Evolutionary conservation across 2,113 vertebrate genomes (phyloP), one percentile per base, ranked within the genome.

Genomic region (Synodontis membranacea): DNA sequence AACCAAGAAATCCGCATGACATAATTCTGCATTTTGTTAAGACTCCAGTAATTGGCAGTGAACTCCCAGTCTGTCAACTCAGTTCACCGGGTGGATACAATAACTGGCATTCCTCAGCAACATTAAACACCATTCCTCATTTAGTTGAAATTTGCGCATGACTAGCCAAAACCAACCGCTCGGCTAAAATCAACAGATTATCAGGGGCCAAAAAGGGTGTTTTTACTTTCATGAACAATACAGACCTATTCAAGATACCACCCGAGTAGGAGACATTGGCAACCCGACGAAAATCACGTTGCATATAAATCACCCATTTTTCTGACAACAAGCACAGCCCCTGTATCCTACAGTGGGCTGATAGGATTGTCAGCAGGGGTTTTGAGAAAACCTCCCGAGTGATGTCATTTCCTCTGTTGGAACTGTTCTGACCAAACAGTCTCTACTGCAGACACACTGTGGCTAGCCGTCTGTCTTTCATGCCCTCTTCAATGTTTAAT

Each of bases 21-120:
- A 91, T 93, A 93, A 93, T 94, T 92, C 91, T 78, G 56, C 89
- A 90, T 88, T 91, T 76, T 92, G 92, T 91, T 92, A 94, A 92
- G 92, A 91, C 90, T 92, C 91, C 92, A 93, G 92, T 87, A 89
- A 87, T 86, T 89, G 91, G 91, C 80, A 87, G 84, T 76, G 76
- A 87, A 91, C 83, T 78, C 80, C 10, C 11, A 66, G 56, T 78
- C 86, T 87, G 80, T 87, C 86, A 66, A 21, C 85, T 89, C 66
- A 64, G 44, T 83, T 76, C 68, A 88, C 90, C 85, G 87, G 8
- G 52, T 76, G 42, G 54, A 48, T 78, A 80, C 82, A 66, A 66
- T 62, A 86, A 86, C 72, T 66, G 58, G 56, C 80, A 74, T 86
- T 60, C 52, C 79, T 82, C 66, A 48, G 86, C 50, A 46, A 76